Percentiles rank a stretch among this genome's conserved stretches.
Evolutionary conservation across 2,113 vertebrate species (phyloP).

Genomic region (Syrmaticus mikado): DNA sequence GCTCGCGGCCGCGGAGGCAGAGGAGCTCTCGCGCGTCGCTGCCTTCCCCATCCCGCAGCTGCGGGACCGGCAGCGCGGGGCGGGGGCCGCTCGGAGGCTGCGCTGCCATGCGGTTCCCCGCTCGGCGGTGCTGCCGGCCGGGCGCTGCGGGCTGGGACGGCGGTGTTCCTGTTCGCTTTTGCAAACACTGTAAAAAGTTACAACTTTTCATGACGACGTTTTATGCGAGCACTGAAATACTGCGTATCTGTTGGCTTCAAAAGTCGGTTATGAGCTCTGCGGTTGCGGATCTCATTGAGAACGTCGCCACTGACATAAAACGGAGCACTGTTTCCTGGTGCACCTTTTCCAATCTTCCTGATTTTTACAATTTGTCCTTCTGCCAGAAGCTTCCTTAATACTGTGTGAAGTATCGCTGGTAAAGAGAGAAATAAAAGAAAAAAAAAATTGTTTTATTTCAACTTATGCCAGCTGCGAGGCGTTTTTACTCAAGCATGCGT

Average conservation of each 20-base stretch:
- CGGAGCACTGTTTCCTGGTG: not conserved
- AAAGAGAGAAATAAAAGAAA: not conserved
- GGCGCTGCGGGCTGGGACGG: rapidly evolving
- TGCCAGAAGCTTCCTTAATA: conserved; percentile 30
- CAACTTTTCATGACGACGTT: not conserved
- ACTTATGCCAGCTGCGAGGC: conserved; percentile 28
- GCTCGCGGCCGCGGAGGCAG: too few species aligned
- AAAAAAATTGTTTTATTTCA: conserved; percentile 29
- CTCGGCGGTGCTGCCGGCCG: too few species aligned
- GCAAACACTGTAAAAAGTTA: not conserved
- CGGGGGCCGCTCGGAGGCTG: too few species aligned
- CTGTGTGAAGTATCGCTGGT: not conserved
- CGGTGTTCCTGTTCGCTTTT: not conserved
- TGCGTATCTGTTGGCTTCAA: not conserved
- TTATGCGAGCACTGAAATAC: not conserved
- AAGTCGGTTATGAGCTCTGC: not conserved
- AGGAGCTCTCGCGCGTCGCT: too few species aligned
- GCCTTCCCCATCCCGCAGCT: too few species aligned
- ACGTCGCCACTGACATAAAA: not conserved
- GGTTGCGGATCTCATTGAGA: not conserved
- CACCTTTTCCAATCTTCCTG: conserved; percentile 13
- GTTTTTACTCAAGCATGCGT: conserved; percentile 13
- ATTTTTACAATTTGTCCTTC: not conserved
- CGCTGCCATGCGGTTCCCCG: too few species aligned
- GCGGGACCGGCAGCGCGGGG: too few species aligned